Evolutionary conservation across 1,140 invertebrate species (phyloP).

Genomic region (Drosophila micromelanica): DNA sequence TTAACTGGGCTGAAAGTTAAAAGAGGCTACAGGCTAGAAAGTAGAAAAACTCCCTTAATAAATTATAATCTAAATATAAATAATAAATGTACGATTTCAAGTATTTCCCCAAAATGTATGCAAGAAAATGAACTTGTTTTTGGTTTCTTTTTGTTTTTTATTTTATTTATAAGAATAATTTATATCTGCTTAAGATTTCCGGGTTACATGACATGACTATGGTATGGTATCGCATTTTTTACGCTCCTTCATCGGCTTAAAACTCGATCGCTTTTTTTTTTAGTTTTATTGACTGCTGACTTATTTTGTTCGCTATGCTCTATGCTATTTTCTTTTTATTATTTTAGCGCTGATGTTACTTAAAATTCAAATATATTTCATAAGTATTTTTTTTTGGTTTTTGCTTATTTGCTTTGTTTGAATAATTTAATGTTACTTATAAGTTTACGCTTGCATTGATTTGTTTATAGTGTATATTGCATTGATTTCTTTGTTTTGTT

Average conservation of each 20-base stretch:
- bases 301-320: slow-evolving; percentile 27
- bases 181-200: slow-evolving; percentile 80
- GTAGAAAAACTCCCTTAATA: neutral
- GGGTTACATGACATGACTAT: slow-evolving; percentile 80
- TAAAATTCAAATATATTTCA: slow-evolving; percentile 66
- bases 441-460: slow-evolving; percentile 66
- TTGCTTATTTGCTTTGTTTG: slow-evolving; percentile 25
- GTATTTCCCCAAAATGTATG: neutral
- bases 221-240: slow-evolving; percentile 70
- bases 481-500: slow-evolving; percentile 32
- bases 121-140: slow-evolving; percentile 1
- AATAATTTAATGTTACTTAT: slow-evolving; percentile 51
- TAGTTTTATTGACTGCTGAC: slow-evolving; percentile 48
- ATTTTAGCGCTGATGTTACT: slow-evolving; percentile 39
- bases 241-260: slow-evolving; percentile 18
- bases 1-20: slow-evolving; percentile 3
- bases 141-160: slow-evolving; percentile 52
- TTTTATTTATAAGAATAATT: slow-evolving; percentile 84
- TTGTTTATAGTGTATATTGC: slow-evolving; percentile 73
- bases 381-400: slow-evolving; percentile 39
- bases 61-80: neutral
- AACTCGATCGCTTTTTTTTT: slow-evolving; percentile 26
- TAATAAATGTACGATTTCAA: neutral
- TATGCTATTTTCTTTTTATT: slow-evolving; percentile 31
- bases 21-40: neutral